Conservation (phyloP, 2,113 vertebrate genomes). For the Hemibates koningsi region DNA sequence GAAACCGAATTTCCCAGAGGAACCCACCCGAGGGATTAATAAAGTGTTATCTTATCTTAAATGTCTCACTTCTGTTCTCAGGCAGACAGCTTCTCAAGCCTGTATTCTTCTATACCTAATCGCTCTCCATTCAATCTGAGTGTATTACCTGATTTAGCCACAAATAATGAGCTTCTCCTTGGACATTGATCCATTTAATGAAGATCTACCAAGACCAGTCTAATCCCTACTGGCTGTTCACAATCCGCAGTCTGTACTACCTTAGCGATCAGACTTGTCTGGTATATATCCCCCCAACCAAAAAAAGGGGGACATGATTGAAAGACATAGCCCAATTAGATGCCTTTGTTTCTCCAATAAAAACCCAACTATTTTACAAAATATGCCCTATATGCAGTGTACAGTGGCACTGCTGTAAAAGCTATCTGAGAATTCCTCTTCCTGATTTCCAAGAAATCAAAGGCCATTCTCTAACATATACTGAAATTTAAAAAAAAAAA, state of each 20-base stretch:
- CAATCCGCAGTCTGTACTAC: not conserved
- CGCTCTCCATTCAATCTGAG: not conserved
- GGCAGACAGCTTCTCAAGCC: not conserved
- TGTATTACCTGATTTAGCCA: constrained; percentile 9
- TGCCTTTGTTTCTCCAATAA: not conserved
- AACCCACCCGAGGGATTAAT: no score
- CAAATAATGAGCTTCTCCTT: constrained; percentile 21
- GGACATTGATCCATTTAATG: constrained; percentile 33
- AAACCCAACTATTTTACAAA: not conserved
- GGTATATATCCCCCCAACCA: not conserved
- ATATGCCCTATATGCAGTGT: not conserved
- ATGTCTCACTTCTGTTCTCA: not conserved
- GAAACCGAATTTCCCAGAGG: no score
- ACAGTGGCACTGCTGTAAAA: not conserved
- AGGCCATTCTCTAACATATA: not conserved
- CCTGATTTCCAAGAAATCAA: not conserved
- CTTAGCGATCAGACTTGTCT: not conserved
- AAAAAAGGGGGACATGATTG: not conserved
- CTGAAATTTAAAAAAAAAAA: accelerated
- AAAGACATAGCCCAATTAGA: not conserved
- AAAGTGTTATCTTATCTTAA: no score
- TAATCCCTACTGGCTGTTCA: not conserved
- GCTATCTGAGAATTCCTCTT: not conserved
- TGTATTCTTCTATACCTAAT: not conserved
- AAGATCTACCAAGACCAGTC: constrained; percentile 20